A percentile compares a stretch with the other conserved stretches of the same genome.
Conservation (phyloP, 2,113 vertebrate species). For the Aix galericulata region DNA sequence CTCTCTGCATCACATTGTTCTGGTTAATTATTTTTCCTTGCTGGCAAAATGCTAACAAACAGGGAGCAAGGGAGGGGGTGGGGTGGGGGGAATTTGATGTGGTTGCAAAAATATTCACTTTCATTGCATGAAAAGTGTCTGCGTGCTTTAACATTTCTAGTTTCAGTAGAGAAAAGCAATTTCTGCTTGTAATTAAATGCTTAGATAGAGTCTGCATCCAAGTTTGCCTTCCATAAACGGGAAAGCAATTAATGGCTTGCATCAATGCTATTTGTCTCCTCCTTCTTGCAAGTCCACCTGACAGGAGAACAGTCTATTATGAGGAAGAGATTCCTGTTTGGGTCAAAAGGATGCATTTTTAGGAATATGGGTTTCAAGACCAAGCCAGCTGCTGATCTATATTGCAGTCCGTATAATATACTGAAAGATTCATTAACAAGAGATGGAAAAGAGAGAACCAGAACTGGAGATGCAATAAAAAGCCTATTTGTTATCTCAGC, state of each 20-base stretch:
- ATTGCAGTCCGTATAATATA: neutral
- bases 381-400: neutral
- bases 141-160: neutral
- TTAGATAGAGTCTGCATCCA: neutral
- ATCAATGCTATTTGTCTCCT: neutral
- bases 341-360: neutral
- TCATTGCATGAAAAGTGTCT: neutral
- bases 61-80: neutral
- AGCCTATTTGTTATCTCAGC: neutral
- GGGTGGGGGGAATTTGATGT: neutral
- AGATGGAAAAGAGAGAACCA: neutral
- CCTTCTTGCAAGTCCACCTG: neutral
- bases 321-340: neutral
- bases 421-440: neutral
- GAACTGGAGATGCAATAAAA: neutral
- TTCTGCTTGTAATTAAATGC: constrained; percentile 22
- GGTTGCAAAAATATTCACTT: neutral
- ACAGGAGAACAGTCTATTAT: neutral
- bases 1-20: neutral
- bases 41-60: neutral
- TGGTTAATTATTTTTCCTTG: neutral
- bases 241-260: neutral
- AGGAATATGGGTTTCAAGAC: neutral
- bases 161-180: neutral
- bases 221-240: neutral